These are phyloP conservation scores for Pseudopodoces humilis DNA, from an alignment of 2,113 vertebrate species.

Conservation along the genomic window DNA sequence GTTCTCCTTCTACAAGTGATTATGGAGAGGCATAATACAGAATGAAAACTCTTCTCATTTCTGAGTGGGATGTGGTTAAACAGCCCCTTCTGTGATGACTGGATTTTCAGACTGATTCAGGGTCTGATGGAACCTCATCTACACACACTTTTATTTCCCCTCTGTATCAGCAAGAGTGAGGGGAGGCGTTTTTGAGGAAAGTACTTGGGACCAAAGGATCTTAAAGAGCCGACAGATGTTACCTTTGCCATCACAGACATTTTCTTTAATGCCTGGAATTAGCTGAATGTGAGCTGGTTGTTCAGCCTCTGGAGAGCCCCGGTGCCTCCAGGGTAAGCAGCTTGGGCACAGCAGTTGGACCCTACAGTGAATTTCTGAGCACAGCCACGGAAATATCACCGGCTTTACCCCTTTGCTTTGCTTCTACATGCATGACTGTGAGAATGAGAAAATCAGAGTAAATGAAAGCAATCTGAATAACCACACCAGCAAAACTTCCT, in stretches of 20 bases:
- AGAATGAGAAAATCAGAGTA: not conserved
- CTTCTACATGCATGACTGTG: not conserved
- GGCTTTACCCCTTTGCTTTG: not conserved
- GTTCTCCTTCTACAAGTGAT: not conserved
- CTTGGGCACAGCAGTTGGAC: not conserved
- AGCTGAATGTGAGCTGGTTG: not conserved
- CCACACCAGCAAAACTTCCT: not conserved
- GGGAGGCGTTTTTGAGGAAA: not conserved
- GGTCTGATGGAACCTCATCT: not conserved
- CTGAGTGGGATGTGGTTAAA: not conserved
- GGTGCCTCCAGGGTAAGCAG: not conserved
- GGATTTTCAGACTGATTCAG: not conserved
- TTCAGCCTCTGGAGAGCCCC: not conserved
- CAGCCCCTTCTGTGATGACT: not conserved
- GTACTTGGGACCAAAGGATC: not conserved
- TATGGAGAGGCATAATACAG: not conserved
- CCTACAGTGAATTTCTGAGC: not conserved
- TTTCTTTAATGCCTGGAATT: not conserved
- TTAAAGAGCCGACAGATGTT: not conserved
- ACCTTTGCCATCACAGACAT: not conserved
- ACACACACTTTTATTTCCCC: not conserved
- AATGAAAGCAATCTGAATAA: not conserved
- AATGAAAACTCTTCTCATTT: not conserved
- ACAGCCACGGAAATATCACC: not conserved
- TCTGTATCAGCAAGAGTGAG: not conserved